Conservation (phyloP, 1,140 invertebrate genomes). For the Amphibalanus amphitrite region DNA sequence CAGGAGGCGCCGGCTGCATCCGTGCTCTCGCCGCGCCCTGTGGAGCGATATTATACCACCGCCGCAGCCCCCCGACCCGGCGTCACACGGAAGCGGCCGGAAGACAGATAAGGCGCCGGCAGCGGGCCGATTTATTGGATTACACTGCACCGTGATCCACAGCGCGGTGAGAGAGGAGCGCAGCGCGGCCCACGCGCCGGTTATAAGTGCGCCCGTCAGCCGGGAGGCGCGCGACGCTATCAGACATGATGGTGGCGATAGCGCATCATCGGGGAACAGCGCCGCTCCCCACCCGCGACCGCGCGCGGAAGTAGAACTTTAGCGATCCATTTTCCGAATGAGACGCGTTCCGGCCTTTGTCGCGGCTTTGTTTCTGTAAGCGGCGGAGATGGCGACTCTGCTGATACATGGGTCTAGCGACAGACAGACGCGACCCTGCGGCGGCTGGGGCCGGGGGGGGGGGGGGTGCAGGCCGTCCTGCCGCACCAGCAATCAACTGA, state of each 20-base stretch:
- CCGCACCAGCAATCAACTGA: no score
- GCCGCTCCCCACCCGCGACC: not conserved
- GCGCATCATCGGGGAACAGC: no score
- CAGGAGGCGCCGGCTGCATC: no score
- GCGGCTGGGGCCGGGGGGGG: no score
- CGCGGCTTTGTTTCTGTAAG: not conserved
- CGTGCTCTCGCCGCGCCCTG: no score
- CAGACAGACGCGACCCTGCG: no score
- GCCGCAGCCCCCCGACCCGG: no score
- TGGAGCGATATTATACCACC: no score
- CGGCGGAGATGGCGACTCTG: not conserved
- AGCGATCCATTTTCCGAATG: not conserved
- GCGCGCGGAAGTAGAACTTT: not conserved
- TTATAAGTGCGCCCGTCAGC: not conserved
- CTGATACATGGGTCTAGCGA: not conserved
- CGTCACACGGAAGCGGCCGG: no score
- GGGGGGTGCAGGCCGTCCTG: no score
- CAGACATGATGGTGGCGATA: not conserved
- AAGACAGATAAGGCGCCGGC: not conserved
- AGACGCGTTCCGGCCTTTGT: not conserved
- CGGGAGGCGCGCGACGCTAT: not conserved
- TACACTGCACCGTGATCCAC: not conserved
- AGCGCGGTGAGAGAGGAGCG: not conserved
- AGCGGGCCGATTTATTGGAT: not conserved
- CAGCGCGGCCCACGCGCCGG: no score